Evolutionary conservation across 1,140 invertebrate genomes (phyloP), one percentile per base, ranked within the genome.

Genomic region (Arctopsyche grandis): DNA sequence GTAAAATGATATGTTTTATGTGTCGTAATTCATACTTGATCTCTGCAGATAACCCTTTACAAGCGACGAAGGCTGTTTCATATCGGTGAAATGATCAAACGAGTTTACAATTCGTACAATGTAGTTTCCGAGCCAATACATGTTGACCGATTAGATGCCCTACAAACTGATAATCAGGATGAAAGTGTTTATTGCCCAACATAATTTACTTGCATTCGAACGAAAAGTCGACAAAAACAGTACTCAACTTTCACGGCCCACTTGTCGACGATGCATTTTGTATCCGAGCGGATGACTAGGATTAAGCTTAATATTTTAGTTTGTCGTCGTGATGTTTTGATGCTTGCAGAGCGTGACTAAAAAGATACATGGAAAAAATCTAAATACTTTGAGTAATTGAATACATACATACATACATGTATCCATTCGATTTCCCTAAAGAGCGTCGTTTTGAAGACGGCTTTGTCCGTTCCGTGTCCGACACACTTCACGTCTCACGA

Each of bases 401-500:
- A 52, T 52, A 52, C 12, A 52, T 52, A 3, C 48, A 12, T 52
- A 16, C 16, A 22, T n/a, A n/a, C n/a, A n/a, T n/a, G n/a, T n/a
- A n/a, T n/a, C n/a, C n/a, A n/a, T n/a, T n/a, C n/a, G n/a, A n/a
- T 26, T 66, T 66, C 26, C 24, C 63, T 14, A 26, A 66, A 66
- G 12, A 21, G 24, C 63, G 24, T 66, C 63, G 5, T 29, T 66
- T 66, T 26, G 9, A 26, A 24, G 63, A 52, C 29, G 29, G n/a
- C 16, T 60, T 60, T 60, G 56, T 60, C 56, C 56, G 63, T 22
- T 26, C 24, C 24, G 21, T 26, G 63, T 19, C 24, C 63, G 63
- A 66, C 63, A 66, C 63, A 66, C 21, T 66, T 66, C 63, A 66
- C 63, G 22, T 66, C 63, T 29, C 63, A 66, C 63, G 63, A 66